Conservation (phyloP, 2,797 vertebrate species). For the Ambastaia sidthimunki region DNA sequence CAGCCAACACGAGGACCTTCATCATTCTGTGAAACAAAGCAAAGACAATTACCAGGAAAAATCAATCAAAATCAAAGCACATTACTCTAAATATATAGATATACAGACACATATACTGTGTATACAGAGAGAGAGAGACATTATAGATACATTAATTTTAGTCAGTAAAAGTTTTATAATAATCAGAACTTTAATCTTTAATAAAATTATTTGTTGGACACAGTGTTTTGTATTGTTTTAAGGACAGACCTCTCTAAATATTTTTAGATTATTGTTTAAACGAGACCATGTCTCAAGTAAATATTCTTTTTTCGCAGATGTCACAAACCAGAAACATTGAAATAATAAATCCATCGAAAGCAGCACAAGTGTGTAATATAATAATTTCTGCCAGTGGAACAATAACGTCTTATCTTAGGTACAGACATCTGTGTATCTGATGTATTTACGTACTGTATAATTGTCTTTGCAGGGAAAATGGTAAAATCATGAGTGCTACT, state of each 20-base stretch:
- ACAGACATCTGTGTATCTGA: background rate
- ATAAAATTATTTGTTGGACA: too few relatives aligned
- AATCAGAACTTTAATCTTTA: too few relatives aligned
- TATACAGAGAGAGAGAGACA: too few relatives aligned
- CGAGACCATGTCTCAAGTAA: too few relatives aligned
- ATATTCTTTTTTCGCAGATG: too few relatives aligned
- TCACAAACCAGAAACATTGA: background rate
- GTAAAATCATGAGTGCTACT: constrained; percentile 4
- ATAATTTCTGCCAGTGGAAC: background rate
- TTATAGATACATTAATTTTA: too few relatives aligned
- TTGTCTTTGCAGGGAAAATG: background rate
- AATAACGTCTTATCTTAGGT: background rate
- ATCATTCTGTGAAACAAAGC: constrained; percentile 36
- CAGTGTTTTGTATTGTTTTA: background rate
- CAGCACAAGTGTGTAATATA: background rate
- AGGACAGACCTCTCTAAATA: background rate
- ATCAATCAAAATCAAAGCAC: background rate
- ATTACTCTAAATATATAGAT: too few relatives aligned
- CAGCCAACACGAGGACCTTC: constrained; percentile 42
- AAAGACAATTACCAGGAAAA: background rate
- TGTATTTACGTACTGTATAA: background rate
- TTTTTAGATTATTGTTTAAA: background rate
- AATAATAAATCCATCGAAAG: background rate
- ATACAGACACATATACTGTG: too few relatives aligned
- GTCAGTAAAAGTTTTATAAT: too few relatives aligned